A percentile compares a stretch with the other conserved stretches of the same genome.
These are phyloP conservation scores for Beris chalybata DNA, from an alignment of 2,888 invertebrate species.

Conservation along the genomic window DNA sequence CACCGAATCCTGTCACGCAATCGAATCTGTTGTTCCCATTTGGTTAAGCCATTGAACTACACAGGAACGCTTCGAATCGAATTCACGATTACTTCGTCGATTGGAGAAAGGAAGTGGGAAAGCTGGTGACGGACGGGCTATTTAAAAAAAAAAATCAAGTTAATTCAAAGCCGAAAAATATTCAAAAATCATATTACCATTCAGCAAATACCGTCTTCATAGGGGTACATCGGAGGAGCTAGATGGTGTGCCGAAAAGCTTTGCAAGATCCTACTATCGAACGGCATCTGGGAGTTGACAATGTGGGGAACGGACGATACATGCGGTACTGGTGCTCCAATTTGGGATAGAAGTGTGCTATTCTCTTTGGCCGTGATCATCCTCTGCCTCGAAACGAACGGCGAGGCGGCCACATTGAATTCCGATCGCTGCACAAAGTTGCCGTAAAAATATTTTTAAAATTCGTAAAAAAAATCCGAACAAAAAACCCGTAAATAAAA, in stretches of 20 bases:
- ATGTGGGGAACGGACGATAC: constrained; percentile 35
- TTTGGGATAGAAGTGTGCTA: constrained; percentile 27
- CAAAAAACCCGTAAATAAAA: background rate
- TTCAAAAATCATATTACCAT: constrained; percentile 41
- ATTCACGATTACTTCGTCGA: constrained; percentile 49
- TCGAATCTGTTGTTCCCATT: constrained; percentile 79
- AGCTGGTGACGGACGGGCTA: constrained; percentile 42
- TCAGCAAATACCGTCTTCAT: constrained; percentile 49
- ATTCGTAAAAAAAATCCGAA: background rate
- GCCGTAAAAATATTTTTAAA: background rate
- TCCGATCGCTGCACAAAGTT: constrained; percentile 41
- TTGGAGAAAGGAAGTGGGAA: constrained; percentile 47
- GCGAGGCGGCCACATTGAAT: constrained; percentile 47
- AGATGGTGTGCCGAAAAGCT: constrained; percentile 47
- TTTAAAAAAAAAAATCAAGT: background rate
- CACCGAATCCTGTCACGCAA: constrained; percentile 75
- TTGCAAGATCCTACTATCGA: constrained; percentile 43
- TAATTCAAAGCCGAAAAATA: background rate
- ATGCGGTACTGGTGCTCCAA: constrained; percentile 37
- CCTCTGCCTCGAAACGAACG: constrained; percentile 42
- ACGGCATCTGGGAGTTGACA: constrained; percentile 28
- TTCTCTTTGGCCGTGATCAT: constrained; percentile 23
- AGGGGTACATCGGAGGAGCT: constrained; percentile 46
- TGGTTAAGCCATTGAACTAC: constrained; percentile 61
- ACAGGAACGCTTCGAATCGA: constrained; percentile 50